Conservation (phyloP, 2,888 invertebrate species). For the Sceliomorpha sp. region DNA sequence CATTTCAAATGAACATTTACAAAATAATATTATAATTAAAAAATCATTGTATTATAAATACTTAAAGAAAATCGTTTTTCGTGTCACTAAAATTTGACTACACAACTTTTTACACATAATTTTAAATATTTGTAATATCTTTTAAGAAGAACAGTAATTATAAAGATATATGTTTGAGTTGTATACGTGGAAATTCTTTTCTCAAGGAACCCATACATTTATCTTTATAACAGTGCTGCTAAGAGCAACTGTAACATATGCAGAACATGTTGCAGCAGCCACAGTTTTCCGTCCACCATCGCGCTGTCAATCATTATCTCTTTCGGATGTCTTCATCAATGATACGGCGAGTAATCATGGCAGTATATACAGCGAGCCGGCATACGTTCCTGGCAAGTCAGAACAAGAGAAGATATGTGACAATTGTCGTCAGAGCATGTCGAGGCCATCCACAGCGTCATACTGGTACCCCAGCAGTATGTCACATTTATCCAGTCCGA, state of each 20-base stretch:
- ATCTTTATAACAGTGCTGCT: slow-evolving; percentile 9
- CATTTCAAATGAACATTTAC: neutral
- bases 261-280: slow-evolving; percentile 73
- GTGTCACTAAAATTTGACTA: no score
- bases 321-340: slow-evolving; percentile 86
- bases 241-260: slow-evolving; percentile 61
- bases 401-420: slow-evolving; percentile 88
- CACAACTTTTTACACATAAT: no score
- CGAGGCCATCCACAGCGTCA: slow-evolving; percentile 85
- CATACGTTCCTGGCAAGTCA: slow-evolving; percentile 82
- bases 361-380: slow-evolving; percentile 93
- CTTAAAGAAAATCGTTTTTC: no score
- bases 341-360: slow-evolving; percentile 87
- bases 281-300: slow-evolving; percentile 81
- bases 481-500: slow-evolving; percentile 82
- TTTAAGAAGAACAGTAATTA: no score
- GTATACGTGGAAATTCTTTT: no score
- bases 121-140: no score
- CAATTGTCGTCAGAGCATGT: slow-evolving; percentile 87
- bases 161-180: no score
- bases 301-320: slow-evolving; percentile 86
- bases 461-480: slow-evolving; percentile 83
- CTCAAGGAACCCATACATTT: no score
- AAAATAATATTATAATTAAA: neutral
- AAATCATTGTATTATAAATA: no score